phyloP scores from a whole-genome alignment of 2,113 vertebrate genomes.

The Ia io region DNA sequence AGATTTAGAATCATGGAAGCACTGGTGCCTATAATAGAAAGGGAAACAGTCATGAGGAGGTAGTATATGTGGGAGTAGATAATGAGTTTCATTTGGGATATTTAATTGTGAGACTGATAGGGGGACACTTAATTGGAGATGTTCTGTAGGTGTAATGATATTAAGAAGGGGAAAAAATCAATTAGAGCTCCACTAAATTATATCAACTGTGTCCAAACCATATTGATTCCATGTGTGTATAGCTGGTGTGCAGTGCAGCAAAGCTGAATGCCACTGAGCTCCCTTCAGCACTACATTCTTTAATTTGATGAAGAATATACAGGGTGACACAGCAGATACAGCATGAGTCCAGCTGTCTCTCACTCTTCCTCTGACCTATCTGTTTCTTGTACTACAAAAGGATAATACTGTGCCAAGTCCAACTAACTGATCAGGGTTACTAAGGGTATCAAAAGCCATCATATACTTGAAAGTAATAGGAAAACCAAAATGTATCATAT shows the following conservation, averaged over 20 bases:
- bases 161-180: constrained; percentile 69
- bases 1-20: constrained; percentile 40
- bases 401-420: not conserved
- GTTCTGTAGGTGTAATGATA: constrained; percentile 76
- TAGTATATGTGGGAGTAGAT: constrained; percentile 64
- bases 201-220: constrained; percentile 66
- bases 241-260: not conserved
- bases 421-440: not conserved
- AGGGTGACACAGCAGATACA: not conserved
- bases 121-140: constrained; percentile 72
- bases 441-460: not conserved
- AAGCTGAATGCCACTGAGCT: not conserved
- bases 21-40: constrained; percentile 63
- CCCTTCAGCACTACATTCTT: not conserved
- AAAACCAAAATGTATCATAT: not conserved
- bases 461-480: not conserved
- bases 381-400: not conserved
- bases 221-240: constrained; percentile 56
- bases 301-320: constrained; percentile 17
- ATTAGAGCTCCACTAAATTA: constrained; percentile 68
- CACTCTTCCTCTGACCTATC: not conserved
- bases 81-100: constrained; percentile 74
- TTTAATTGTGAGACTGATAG: constrained; percentile 72
- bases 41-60: constrained; percentile 46
- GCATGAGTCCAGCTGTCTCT: not conserved